Percentiles rank a stretch among this genome's conserved stretches.
Evolutionary conservation across 2,888 invertebrate genomes (phyloP).

Genomic region (Tenodera sinensis): DNA sequence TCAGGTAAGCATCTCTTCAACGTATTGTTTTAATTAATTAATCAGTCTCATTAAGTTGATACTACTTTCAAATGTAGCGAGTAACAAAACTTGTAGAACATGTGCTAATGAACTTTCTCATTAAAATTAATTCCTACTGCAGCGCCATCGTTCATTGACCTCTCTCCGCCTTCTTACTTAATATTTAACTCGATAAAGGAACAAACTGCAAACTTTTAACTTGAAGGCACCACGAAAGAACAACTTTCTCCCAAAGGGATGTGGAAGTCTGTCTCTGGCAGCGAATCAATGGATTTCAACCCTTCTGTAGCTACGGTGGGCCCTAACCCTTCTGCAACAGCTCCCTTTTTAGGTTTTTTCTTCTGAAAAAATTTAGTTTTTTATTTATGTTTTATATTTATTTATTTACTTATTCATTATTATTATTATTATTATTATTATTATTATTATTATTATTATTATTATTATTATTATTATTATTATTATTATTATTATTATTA

Average conservation of each 20-base stretch:
- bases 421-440: no score
- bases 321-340: no score
- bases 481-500: no score
- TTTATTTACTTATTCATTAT: no score
- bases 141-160: background rate
- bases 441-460: no score
- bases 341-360: no score
- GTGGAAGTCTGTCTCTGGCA: no score
- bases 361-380: no score
- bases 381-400: no score
- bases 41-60: background rate
- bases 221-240: background rate
- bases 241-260: background rate
- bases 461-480: no score
- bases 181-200: background rate
- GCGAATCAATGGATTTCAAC: background rate
- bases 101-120: background rate
- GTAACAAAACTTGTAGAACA: background rate
- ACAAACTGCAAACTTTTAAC: background rate
- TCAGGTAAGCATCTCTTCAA: no score
- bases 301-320: background rate
- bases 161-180: no score
- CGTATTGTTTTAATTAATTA: background rate
- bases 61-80: background rate
- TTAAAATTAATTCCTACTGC: background rate